Base-by-base conservation (phyloP, 2,113 vertebrate genomes). In the Polypterus bichir region DNA sequence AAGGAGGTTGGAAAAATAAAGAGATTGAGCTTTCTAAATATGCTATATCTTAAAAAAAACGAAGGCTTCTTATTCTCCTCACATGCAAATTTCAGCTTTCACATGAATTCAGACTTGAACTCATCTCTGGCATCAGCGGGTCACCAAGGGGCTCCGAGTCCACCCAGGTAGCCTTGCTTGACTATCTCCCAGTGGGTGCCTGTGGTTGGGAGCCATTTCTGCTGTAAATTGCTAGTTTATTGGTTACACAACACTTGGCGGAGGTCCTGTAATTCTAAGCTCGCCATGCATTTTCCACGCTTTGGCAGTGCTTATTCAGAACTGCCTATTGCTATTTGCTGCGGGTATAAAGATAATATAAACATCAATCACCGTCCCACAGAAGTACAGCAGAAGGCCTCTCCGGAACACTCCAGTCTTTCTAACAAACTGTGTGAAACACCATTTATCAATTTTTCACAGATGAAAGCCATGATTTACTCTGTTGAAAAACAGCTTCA, bases 321-420 rank as follows among this genome's bases (percentile, higher is more conserved):
- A 52, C 9, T 54, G 57, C 57, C 48, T 57, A 60, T 55, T 60
- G 55, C 62, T 53, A 57, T 64, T 59, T 63, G 62, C 46, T 51
- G 5, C 60, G 44, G 27, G 54, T 67, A 67, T 59, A 46, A 60
- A 67, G 47, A 67, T 67, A 67, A 67, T 63, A 59, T 62, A 60
- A 46, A 63, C 66, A 67, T 67, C 59, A 63, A 60, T 67, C 66
- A 67, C 46, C 57, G 62, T 64, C 53, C 59, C 66, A 59, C 62
- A 61, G 62, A 60, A 67, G 59, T 27, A 48, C 9, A 60, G 44
- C 62, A 63, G 58, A 64, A 67, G 66, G 58, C 57, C 54, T 11
- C 59, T 48, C 61, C 52, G 58, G 53, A 63, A 63, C 57, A 56
- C 66, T 57, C 58, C 47, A 57, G 61, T 60, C 61, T 63, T 57